phyloP scores from a whole-genome alignment of 1,140 invertebrate species.

The Mycetomoellerius zeteki region DNA sequence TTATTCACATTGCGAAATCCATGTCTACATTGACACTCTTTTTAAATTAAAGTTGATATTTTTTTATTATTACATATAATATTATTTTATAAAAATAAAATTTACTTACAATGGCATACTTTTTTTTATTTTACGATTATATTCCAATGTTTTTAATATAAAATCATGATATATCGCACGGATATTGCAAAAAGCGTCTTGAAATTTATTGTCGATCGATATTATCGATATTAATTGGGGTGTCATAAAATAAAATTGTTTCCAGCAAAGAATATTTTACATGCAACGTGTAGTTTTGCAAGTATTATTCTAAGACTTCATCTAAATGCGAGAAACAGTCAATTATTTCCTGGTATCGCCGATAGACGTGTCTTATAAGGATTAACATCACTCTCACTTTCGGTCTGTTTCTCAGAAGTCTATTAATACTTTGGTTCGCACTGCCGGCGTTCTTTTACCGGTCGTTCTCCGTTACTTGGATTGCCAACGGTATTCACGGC shows the following conservation, averaged over 20 bases:
- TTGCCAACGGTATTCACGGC: background rate
- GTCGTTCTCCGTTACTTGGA: slow-evolving; percentile 25
- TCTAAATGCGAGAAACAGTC: background rate
- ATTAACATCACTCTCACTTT: slow-evolving; percentile 51
- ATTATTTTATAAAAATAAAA: slow-evolving; percentile 4
- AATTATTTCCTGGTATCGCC: slow-evolving; percentile 2
- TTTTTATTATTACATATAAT: background rate
- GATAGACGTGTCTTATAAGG: slow-evolving; percentile 22
- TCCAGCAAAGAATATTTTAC: background rate
- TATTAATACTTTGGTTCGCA: slow-evolving; percentile 47
- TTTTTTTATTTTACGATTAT: background rate
- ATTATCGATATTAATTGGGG: background rate
- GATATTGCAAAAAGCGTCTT: background rate
- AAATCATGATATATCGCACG: background rate
- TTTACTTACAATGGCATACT: background rate
- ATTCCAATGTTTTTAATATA: background rate
- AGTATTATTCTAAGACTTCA: background rate
- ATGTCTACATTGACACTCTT: too few relatives aligned
- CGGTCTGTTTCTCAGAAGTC: slow-evolving; percentile 43
- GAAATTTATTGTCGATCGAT: background rate
- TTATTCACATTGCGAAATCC: background rate
- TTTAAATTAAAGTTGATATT: background rate
- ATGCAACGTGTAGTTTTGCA: background rate
- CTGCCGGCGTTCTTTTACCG: background rate
- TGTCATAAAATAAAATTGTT: slow-evolving; percentile 11